Base-by-base conservation (phyloP, 2,888 invertebrate genomes). In the Dyspetes luteomarginatus region DNA sequence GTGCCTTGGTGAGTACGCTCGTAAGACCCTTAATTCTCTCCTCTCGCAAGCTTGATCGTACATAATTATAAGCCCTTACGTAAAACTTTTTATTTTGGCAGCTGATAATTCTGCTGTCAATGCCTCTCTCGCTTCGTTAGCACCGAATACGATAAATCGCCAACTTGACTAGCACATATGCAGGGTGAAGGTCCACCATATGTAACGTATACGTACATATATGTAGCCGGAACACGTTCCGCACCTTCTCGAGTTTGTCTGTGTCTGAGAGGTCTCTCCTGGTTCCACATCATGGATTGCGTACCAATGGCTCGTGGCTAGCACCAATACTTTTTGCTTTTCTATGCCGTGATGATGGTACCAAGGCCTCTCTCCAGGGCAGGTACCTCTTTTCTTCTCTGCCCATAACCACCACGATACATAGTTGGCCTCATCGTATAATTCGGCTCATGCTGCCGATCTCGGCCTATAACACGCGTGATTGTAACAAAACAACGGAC, bases 401-500 rank as follows among this genome's bases (percentile, higher is more conserved):
- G 45, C 64, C 48, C 50, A 72, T 69, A 56, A 64, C n/a, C 45
- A 56, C 48, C 41, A 45, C 74, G 71, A 78, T 71, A 64, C 36
- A 17, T 73, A 48, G 67, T 30, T 81, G 73, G 73, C 36, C 81
- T 69, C 74, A 52, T n/a, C n/a, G n/a, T n/a, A 17, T 73, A 48
- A 60, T 30, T 81, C 68, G 73, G 26, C 81, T 69, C 74, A 52
- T 74, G 69, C 55, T 60, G 78, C 72, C 71, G 50, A 43, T 41
- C 58, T 60, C 67, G 62, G 71, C 64, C 74, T 80, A 78, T 78
- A 83, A 76, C 81, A 89, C 89, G 89, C 92, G 92, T 92, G 92
- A 92, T 92, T 91, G 86, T 88, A 91, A 92, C 92, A 92, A 92
- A 91, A 91, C 91, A 92, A 87, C 92, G 92, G 92, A 92, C 90